These are phyloP conservation scores for Bradypodion ventrale DNA, from an alignment of 2,797 vertebrate genomes.

Conservation along the genomic window DNA sequence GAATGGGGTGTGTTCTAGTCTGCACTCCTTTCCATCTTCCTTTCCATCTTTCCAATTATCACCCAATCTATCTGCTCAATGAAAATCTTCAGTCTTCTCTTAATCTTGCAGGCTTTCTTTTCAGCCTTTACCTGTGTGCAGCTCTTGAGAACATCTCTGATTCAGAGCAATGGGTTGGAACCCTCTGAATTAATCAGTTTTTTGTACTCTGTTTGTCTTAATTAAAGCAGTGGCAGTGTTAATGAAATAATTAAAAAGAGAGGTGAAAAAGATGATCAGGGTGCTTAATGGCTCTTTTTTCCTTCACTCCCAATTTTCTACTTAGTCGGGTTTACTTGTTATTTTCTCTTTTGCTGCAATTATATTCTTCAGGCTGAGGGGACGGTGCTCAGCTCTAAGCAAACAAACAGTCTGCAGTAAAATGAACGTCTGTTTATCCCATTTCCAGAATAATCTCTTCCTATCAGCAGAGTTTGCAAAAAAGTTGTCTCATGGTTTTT, in stretches of 20 bases:
- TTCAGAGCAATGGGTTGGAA: slow-evolving; percentile 27
- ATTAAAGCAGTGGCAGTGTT: slow-evolving; percentile 34
- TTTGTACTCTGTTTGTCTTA: slow-evolving; percentile 45
- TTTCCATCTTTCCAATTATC: slow-evolving; percentile 57
- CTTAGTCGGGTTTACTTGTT: not conserved
- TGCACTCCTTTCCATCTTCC: slow-evolving; percentile 28
- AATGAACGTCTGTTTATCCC: slow-evolving; percentile 13
- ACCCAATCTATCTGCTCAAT: slow-evolving; percentile 61
- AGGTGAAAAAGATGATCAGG: not conserved
- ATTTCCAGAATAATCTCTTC: slow-evolving; percentile 7
- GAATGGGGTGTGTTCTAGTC: slow-evolving; percentile 49
- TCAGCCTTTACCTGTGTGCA: slow-evolving; percentile 52
- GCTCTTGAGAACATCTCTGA: slow-evolving; percentile 27
- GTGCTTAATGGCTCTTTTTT: not conserved
- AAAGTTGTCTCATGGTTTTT: not conserved
- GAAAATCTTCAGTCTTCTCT: slow-evolving; percentile 58
- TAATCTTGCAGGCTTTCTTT: slow-evolving; percentile 61
- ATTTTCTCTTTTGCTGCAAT: slow-evolving; percentile 15
- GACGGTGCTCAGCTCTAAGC: slow-evolving; percentile 18
- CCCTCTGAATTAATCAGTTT: slow-evolving; percentile 16
- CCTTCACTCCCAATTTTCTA: not conserved
- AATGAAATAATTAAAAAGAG: slow-evolving; percentile 26
- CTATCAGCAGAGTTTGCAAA: slow-evolving; percentile 11
- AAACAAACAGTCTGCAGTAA: slow-evolving; percentile 32
- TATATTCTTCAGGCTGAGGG: slow-evolving; percentile 28